These are phyloP conservation scores for Ectemnius cavifrons DNA, from an alignment of 2,888 invertebrate species.

Conservation along the genomic window DNA sequence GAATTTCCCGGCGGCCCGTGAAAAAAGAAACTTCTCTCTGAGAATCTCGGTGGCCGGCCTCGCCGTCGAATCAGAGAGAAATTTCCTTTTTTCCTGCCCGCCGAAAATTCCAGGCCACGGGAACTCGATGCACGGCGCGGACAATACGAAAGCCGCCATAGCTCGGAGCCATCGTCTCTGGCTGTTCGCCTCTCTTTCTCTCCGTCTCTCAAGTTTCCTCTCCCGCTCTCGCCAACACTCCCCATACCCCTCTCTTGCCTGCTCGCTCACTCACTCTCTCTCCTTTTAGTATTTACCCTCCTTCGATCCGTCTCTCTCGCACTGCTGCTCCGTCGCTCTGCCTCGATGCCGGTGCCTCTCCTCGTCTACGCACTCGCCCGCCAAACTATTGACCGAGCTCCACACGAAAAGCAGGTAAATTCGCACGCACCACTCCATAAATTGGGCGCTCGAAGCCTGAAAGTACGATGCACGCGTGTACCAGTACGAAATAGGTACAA, in stretches of 20 bases:
- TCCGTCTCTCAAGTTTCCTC: constrained; percentile 36
- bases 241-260: not conserved
- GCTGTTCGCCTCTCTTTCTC: constrained; percentile 57
- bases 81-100: constrained; percentile 54
- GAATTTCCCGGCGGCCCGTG: constrained; percentile 43
- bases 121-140: constrained; percentile 51
- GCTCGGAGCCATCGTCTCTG: constrained; percentile 74
- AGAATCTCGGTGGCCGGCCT: constrained; percentile 9
- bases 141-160: constrained; percentile 66
- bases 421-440: not conserved
- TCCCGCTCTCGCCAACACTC: not conserved
- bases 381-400: constrained; percentile 49
- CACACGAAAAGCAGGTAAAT: constrained; percentile 15
- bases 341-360: constrained; percentile 39
- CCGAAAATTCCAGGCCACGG: constrained; percentile 52
- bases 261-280: constrained; percentile 4
- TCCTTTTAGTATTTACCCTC: constrained; percentile 6
- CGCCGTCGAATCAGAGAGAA: constrained; percentile 65
- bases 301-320: constrained; percentile 25
- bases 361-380: constrained; percentile 36
- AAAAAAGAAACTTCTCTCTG: constrained; percentile 72
- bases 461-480: not conserved
- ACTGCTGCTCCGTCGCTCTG: constrained; percentile 26
- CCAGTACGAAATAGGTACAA: no score
- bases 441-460: not conserved